Base-by-base conservation (phyloP, 2,797 vertebrate species). In the Dryobates pubescens region DNA sequence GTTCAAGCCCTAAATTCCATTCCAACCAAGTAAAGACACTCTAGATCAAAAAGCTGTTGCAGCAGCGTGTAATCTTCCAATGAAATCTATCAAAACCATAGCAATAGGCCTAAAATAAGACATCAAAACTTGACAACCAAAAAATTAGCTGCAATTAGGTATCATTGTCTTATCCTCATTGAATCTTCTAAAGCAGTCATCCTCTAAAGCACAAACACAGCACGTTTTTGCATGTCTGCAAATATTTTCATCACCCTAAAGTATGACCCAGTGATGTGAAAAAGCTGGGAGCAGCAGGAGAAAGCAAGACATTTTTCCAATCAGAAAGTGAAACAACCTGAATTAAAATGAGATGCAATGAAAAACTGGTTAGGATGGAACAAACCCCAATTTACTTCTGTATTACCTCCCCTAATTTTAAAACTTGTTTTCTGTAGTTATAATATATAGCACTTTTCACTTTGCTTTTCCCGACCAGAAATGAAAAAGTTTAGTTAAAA, bases 31-130 rank as follows among this genome's bases (percentile, higher is more conserved):
- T 27, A 72, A 89, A 88, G 64, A 59, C 20, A 86, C 8, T 47
- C 89, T 84, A 82, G 54, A 82, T 77, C 49, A 85, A 92, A 88
- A 90, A 85, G 65, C 51, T 85, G 32, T 71, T 82, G 69, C 54
- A 82, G 27, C 27, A 84, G 62, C 65, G 56, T 53, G 32, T 62
- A 91, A 78, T 80, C 72, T 89, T 87, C 53, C 57, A 79, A 41
- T 43, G 22, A 94, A 88, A 90, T 93, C 65, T 69, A 78, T 83
- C 53, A 86, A 78, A 92, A 62, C 29, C 43, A 51, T 24, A 91
- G 82, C 58, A 83, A 83, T 47, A 59, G 56, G 61, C 26, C 53
- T 83, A 81, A 88, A 89, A 88, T 49, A 61, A 74, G 67, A 86
- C 32, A 69, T 10, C 83, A 65, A 88, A 83, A 67, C 18, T 20